Base-by-base conservation (phyloP, 2,113 vertebrate species). In the Melozone crissalis region DNA sequence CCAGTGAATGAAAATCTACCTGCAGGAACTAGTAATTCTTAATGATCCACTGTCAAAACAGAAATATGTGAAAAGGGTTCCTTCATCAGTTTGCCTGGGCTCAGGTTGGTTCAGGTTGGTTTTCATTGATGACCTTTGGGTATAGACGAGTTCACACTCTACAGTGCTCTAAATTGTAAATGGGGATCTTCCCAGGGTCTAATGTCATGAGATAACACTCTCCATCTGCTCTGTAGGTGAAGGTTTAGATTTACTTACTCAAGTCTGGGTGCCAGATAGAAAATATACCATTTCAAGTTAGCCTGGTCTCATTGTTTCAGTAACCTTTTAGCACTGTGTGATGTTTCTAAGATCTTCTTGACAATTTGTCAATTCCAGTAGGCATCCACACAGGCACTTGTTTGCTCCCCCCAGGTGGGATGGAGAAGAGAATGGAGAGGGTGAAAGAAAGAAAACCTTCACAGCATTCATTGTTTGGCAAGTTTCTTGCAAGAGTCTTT, bases 401-500 rank as follows among this genome's bases (percentile, higher is more conserved):
- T 59, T 79, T 3, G 0, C 11, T 72, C 2, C 6, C 11, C 3
- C 26, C 3, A 49, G 6, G 9, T 61, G 46, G 8, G 9, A 31
- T 52, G 12, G 10, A 39, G 17, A 37, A 79, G 62, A 66, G 27
- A n/a, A 83, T 75, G 46, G 27, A 20, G 67, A 80, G 11, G 15
- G 18, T 76, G 30, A 57, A 46, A 58, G 41, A 76, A 75, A 39
- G 10, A 71, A 92, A 72, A 19, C 12, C 28, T 54, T 17, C 47
- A 49, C 11, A 7, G 4, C 44, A 9, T 69, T 90, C 4, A 3
- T 67, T 54, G 52, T 63, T 81, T 39, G 8, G 15, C 62, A 62
- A 12, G 11, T 84, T 78, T 77, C 75, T 87, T 76, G 51, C 31
- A 57, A 28, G 46, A 77, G 43, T 66, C 69, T 89, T 37, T 57